Evolutionary conservation across 2,888 invertebrate species (phyloP).

Genomic region (Abscondita cerata): DNA sequence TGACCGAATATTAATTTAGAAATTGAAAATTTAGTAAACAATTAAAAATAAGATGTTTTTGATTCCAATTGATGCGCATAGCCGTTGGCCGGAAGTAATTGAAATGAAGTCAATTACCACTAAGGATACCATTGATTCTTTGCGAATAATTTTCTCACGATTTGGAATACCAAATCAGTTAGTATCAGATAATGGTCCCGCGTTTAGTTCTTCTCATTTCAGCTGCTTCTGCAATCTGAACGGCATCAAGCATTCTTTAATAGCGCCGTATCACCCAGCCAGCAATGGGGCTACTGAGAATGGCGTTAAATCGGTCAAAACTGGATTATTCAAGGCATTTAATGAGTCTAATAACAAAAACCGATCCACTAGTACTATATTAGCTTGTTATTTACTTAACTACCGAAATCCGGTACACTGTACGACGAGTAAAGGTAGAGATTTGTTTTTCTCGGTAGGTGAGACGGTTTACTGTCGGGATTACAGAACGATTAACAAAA

Average conservation of each 20-base stretch:
- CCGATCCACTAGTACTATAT: neutral
- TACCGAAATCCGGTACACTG: neutral
- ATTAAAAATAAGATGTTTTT: conserved; percentile 31
- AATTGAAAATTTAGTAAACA: conserved; percentile 39
- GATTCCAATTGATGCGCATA: conserved; percentile 36
- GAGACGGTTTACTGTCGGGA: neutral
- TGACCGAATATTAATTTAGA: conserved; percentile 44
- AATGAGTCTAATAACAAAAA: neutral
- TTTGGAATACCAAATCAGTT: conserved; percentile 32
- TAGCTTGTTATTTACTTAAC: neutral
- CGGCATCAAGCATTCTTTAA: conserved; percentile 1
- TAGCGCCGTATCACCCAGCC: neutral
- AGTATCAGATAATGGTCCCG: conserved; percentile 37
- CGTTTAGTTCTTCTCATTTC: neutral
- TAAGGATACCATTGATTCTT: conserved; percentile 25
- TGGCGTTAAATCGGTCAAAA: neutral
- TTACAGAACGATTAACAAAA: neutral
- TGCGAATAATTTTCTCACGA: conserved; percentile 28
- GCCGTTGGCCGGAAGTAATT: too few relatives aligned
- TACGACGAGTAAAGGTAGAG: neutral
- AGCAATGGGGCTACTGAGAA: neutral
- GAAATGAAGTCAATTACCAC: conserved; percentile 31
- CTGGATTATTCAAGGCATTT: neutral
- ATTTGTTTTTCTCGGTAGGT: neutral
- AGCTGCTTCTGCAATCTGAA: too few relatives aligned